Conservation (phyloP, 1,140 invertebrate genomes). For the Frieseomelitta varia region DNA sequence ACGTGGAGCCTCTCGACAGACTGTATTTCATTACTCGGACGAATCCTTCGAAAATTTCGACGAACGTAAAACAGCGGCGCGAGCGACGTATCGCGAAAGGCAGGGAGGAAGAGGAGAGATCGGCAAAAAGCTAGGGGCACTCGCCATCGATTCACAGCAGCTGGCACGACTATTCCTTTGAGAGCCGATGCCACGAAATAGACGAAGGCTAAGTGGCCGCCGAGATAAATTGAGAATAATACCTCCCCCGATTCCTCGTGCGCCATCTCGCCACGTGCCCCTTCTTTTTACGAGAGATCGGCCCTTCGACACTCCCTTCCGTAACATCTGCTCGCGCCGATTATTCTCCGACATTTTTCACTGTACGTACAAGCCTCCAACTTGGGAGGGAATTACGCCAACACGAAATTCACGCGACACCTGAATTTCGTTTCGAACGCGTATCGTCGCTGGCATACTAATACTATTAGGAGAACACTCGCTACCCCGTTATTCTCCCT, state of each 20-base stretch:
- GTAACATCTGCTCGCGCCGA: conserved; percentile 54
- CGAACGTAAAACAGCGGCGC: not conserved
- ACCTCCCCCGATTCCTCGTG: conserved; percentile 20
- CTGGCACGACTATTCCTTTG: conserved; percentile 60
- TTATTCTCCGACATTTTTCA: conserved; percentile 56
- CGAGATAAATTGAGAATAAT: conserved; percentile 69
- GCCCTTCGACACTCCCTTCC: not conserved
- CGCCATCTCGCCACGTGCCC: conserved; percentile 44
- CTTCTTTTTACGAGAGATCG: conserved; percentile 49
- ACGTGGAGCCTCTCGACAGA: too few relatives aligned
- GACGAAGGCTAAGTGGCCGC: conserved; percentile 61
- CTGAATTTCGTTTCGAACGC: not conserved
- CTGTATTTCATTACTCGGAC: conserved; percentile 6
- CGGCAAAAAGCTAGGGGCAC: conserved; percentile 36
- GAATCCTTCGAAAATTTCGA: conserved; percentile 21
- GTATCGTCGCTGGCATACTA: conserved; percentile 4
- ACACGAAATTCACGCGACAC: not conserved
- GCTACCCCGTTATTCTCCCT: not conserved
- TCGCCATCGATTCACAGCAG: conserved; percentile 52
- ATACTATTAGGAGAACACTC: too few relatives aligned
- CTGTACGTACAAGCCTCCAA: not conserved
- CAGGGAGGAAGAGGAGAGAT: not conserved
- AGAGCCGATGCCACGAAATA: conserved; percentile 55
- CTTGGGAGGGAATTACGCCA: too few relatives aligned
- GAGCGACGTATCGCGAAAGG: conserved; percentile 2